Evolutionary conservation across 2,888 invertebrate species (phyloP).

Genomic region (Andrena praecox): DNA sequence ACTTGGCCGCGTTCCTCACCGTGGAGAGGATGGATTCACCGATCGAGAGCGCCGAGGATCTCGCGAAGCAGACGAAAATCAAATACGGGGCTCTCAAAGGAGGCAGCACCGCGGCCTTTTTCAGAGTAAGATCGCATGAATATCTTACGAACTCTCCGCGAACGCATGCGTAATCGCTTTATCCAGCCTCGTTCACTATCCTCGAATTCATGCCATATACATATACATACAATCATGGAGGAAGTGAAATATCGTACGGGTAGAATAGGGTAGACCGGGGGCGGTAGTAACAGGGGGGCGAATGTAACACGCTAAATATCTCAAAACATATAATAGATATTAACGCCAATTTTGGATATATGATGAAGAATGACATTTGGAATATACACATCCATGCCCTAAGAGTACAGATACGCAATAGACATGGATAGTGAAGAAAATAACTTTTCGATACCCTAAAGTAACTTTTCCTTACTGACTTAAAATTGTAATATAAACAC

Average conservation of each 20-base stretch:
- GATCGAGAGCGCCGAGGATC: constrained; percentile 96
- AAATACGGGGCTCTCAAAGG: constrained; percentile 97
- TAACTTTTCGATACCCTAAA: too few species aligned
- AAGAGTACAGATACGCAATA: too few species aligned
- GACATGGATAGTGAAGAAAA: too few species aligned
- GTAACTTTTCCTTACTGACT: too few species aligned
- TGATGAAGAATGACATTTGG: too few species aligned
- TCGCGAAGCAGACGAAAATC: constrained; percentile 97
- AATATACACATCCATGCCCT: too few species aligned
- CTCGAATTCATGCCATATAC: neutral
- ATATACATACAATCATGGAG: neutral
- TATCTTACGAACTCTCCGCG: constrained; percentile 27
- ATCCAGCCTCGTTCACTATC: neutral
- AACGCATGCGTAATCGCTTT: constrained; percentile 29
- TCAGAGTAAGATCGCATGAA: constrained; percentile 88
- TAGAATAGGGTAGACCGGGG: too few species aligned
- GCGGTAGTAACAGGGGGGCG: too few species aligned
- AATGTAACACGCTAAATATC: too few species aligned
- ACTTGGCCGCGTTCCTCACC: constrained; percentile 96
- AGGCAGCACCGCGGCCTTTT: constrained; percentile 96
- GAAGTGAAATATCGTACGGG: neutral
- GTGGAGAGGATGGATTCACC: constrained; percentile 95
- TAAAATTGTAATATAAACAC: too few species aligned
- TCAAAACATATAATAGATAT: too few species aligned
- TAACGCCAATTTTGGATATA: too few species aligned